Conservation (phyloP, 2,888 invertebrate species). For the Eilema griseolum region DNA sequence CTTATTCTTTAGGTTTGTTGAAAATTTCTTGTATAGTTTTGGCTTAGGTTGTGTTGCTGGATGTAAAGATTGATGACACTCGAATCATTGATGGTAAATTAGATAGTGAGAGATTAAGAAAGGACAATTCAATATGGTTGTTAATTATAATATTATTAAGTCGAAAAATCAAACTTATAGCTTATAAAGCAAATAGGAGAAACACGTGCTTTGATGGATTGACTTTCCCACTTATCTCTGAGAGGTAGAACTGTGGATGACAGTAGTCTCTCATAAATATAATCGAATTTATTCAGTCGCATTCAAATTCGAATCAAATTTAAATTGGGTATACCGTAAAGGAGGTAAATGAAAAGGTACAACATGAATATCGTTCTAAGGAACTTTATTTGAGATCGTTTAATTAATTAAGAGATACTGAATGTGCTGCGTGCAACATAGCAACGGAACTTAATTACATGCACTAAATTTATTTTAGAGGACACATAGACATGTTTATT, state of each 20-base stretch:
- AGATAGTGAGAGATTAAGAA: not conserved
- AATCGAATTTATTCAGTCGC: not conserved
- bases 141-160: not conserved
- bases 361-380: conserved; percentile 16
- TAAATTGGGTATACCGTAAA: not conserved
- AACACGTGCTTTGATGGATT: not conserved
- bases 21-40: not conserved
- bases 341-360: not conserved
- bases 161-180: not conserved
- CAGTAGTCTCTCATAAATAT: not conserved
- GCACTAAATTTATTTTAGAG: conserved; percentile 31
- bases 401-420: conserved; percentile 49
- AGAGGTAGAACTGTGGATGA: not conserved
- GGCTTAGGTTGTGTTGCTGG: not conserved
- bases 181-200: not conserved
- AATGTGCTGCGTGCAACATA: conserved; percentile 49
- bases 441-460: conserved; percentile 48
- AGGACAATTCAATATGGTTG: not conserved
- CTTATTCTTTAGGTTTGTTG: conserved; percentile 31
- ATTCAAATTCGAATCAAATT: not conserved
- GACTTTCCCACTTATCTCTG: not conserved
- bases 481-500: conserved; percentile 56
- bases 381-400: conserved; percentile 52
- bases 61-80: not conserved
- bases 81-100: not conserved